Percentiles rank a stretch among this genome's conserved stretches.
Evolutionary conservation across 2,888 invertebrate species (phyloP).

Genomic region (Campoplex capitator): DNA sequence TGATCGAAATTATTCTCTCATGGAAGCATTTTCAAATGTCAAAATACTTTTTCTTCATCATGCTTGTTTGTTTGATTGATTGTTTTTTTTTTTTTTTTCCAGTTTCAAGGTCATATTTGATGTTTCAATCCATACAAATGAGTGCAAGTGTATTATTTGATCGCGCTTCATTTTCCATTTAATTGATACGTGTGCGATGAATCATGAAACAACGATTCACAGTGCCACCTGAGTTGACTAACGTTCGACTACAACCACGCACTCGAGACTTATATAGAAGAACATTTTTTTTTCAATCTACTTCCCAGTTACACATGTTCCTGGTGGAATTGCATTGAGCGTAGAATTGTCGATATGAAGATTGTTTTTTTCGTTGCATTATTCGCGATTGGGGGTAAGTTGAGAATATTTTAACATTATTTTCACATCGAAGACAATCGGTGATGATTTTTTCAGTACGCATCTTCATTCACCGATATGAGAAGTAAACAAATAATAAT

Average conservation of each 20-base stretch:
- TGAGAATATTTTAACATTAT: too few species aligned
- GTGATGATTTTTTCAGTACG: too few species aligned
- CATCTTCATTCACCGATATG: too few species aligned
- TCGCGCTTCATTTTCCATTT: background rate
- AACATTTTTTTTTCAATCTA: background rate
- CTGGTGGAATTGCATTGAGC: background rate
- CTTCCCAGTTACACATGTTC: background rate
- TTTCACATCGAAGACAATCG: too few species aligned
- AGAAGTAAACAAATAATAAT: too few species aligned
- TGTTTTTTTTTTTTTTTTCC: background rate
- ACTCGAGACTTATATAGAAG: slow-evolving; percentile 18
- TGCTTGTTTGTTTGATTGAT: background rate
- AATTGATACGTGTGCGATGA: slow-evolving; percentile 6
- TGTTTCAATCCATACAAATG: background rate
- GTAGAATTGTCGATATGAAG: slow-evolving; percentile 12
- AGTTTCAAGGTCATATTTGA: background rate
- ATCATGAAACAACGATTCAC: background rate
- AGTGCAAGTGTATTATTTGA: background rate
- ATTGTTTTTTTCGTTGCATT: slow-evolving; percentile 25
- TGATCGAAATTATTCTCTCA: background rate
- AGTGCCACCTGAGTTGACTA: slow-evolving; percentile 1
- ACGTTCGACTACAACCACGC: background rate
- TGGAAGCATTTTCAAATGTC: background rate
- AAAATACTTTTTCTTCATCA: background rate
- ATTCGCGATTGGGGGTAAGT: slow-evolving; percentile 53